Evolutionary conservation across 1,140 invertebrate species (phyloP).

Genomic region (Megathymus violae): DNA sequence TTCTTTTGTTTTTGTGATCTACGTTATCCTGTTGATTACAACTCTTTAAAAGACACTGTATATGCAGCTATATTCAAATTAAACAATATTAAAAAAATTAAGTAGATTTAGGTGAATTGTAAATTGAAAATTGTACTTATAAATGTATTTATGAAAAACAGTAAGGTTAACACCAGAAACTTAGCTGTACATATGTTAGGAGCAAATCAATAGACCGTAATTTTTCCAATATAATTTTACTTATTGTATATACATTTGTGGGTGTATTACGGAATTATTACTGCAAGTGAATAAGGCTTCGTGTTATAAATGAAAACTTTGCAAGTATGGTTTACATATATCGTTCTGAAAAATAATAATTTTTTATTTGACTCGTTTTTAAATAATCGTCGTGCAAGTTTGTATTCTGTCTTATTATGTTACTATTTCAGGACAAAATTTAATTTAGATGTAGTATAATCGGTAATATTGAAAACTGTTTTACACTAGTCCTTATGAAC

Average conservation of each 20-base stretch:
- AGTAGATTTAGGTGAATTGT: conserved; percentile 77
- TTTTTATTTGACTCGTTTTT: background rate
- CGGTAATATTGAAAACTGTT: conserved; percentile 57
- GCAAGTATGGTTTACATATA: background rate
- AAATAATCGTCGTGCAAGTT: background rate
- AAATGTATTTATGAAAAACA: conserved; percentile 81
- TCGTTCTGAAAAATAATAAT: background rate
- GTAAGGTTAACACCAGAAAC: conserved; percentile 83
- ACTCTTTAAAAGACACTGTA: conserved; percentile 66
- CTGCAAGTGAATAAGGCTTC: conserved; percentile 18
- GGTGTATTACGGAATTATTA: conserved; percentile 41
- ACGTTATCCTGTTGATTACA: conserved; percentile 52
- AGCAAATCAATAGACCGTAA: conserved; percentile 63
- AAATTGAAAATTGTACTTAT: conserved; percentile 77
- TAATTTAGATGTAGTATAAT: conserved; percentile 39
- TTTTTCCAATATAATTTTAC: conserved; percentile 69
- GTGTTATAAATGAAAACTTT: conserved; percentile 14
- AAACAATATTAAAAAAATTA: conserved; percentile 62
- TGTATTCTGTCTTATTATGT: background rate
- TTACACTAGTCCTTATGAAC: conserved; percentile 77
- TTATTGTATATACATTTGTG: conserved; percentile 73
- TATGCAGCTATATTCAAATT: conserved; percentile 68
- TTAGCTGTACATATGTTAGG: conserved; percentile 80
- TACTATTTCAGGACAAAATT: conserved; percentile 15
- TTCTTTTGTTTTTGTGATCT: conserved; percentile 48